Evolutionary conservation across 2,888 invertebrate genomes (phyloP).

Genomic region (Troglohyphantes excavatus): DNA sequence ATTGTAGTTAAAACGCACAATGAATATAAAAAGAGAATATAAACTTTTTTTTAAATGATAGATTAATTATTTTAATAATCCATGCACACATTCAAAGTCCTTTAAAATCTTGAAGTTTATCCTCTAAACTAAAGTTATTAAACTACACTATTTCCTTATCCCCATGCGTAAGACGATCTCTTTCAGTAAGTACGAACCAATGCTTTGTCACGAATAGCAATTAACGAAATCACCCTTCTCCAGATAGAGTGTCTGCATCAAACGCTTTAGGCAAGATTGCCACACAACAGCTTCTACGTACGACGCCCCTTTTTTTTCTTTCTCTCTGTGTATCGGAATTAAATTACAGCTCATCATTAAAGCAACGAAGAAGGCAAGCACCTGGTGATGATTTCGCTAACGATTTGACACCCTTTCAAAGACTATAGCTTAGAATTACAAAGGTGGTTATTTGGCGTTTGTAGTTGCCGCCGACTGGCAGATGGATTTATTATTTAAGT

Average conservation of each 20-base stretch:
- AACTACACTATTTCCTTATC: no score
- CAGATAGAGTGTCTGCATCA: not conserved
- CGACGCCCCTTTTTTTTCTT: constrained; percentile 5
- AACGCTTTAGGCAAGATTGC: not conserved
- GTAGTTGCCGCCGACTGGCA: constrained; percentile 55
- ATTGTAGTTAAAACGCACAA: no score
- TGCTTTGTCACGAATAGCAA: constrained; percentile 62
- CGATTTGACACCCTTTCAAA: constrained; percentile 77
- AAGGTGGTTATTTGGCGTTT: constrained; percentile 62
- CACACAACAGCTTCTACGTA: not conserved
- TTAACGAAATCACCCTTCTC: constrained; percentile 45
- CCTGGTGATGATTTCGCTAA: constrained; percentile 75
- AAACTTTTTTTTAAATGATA: no score
- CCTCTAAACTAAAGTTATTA: no score
- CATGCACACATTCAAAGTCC: no score
- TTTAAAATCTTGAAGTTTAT: no score
- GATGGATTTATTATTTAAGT: constrained; percentile 68
- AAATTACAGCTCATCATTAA: constrained; percentile 67
- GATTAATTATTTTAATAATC: no score
- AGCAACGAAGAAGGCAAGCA: constrained; percentile 62
- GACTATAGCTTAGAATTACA: constrained; percentile 68
- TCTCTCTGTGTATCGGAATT: constrained; percentile 51
- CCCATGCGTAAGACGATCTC: no score
- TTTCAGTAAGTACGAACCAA: not conserved
- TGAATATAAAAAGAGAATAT: no score